A percentile compares a stretch with the other conserved stretches of the same genome.
Conservation (phyloP, 2,797 vertebrate species). For the Muscicapa comitata region DNA sequence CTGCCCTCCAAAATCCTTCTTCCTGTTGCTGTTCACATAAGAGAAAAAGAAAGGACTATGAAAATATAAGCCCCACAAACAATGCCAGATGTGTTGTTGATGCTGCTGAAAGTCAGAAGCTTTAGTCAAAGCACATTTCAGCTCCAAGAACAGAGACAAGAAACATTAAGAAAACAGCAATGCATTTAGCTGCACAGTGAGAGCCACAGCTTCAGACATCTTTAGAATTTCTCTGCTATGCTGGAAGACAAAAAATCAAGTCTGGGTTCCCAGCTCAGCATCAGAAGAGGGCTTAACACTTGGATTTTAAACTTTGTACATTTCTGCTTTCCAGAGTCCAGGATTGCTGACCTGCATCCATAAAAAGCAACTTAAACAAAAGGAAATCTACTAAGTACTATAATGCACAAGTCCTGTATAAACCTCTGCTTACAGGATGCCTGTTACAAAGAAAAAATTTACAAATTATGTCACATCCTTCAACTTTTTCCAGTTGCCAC, state of each 20-base stretch:
- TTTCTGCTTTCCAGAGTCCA: neutral
- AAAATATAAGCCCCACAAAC: neutral
- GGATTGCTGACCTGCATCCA: neutral
- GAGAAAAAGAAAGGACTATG: neutral
- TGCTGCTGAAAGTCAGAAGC: neutral
- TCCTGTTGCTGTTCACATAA: neutral
- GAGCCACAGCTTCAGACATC: neutral
- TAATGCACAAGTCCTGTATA: neutral
- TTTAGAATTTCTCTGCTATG: neutral
- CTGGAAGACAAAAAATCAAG: neutral
- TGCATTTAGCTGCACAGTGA: neutral
- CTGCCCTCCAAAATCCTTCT: neutral
- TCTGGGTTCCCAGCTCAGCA: neutral
- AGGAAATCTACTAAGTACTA: neutral
- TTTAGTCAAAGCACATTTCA: neutral
- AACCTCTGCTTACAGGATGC: slow-evolving; percentile 11
- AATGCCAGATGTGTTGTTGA: neutral
- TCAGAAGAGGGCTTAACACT: neutral
- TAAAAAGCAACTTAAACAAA: neutral
- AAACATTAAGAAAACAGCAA: neutral
- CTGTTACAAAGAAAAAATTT: neutral
- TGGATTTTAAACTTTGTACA: neutral
- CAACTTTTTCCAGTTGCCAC: slow-evolving; percentile 1
- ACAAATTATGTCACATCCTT: slow-evolving; percentile 9
- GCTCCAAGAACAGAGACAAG: neutral